phyloP scores from a whole-genome alignment of 2,797 vertebrate species.

The Helicolenus hilgendorfi region DNA sequence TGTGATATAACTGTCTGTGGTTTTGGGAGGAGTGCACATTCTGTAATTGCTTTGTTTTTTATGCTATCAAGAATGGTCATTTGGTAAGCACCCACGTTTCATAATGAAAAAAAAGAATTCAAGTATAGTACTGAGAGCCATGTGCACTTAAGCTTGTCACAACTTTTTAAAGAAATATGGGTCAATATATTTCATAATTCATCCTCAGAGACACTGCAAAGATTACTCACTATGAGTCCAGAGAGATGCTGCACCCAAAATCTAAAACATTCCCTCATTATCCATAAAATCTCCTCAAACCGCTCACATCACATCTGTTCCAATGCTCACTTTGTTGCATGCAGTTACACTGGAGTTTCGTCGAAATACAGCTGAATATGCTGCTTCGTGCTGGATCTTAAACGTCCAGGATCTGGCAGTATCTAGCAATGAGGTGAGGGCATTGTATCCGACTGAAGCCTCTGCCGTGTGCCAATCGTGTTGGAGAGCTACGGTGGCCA shows the following conservation, averaged over 20 bases:
- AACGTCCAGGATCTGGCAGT: neutral
- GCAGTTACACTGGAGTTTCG: neutral
- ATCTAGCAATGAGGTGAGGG: neutral
- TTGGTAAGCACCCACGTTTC: neutral
- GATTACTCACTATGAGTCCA: neutral
- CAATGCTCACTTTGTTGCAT: neutral
- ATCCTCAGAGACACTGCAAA: neutral
- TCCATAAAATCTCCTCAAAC: neutral
- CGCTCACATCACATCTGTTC: neutral
- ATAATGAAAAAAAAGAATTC: neutral
- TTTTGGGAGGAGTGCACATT: conserved; percentile 39
- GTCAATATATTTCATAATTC: neutral
- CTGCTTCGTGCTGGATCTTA: neutral
- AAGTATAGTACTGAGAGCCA: neutral
- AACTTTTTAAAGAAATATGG: neutral
- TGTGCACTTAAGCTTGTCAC: neutral
- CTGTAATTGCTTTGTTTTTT: neutral
- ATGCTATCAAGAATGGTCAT: neutral
- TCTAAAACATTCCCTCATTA: neutral
- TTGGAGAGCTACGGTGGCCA: neutral
- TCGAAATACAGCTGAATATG: neutral
- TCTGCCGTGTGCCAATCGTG: neutral
- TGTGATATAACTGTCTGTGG: conserved; percentile 38
- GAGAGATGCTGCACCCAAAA: neutral
- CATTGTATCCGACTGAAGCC: neutral